Evolutionary conservation across 2,797 vertebrate genomes (phyloP), one percentile per base, ranked within the genome.

Genomic region (Anabas testudineus): DNA sequence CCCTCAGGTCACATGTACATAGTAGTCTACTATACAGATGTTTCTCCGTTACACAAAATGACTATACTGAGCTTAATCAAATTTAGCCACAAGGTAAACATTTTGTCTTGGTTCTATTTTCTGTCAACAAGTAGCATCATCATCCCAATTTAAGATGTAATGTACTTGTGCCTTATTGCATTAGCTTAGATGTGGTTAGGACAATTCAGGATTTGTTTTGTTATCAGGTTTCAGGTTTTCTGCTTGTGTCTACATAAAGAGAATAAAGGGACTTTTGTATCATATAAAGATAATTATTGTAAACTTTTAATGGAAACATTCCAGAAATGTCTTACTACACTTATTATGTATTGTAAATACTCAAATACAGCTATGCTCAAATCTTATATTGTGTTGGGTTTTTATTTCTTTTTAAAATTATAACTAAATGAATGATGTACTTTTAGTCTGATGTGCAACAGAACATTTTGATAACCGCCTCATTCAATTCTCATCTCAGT

Each of bases 131-230:
- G 69, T 58, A 58, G 43, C 58, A 59, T 26, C 28, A 64, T 48
- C 48, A 15, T 49, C 41, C 8, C 21, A 65, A 1, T 28, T 55
- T 46, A 47, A 54, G 34, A 57, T 58, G 15, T 41, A 48, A 56
- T 71, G 62, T 54, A 74, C 70, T 76, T 80, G 77, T 90, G 87
- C 89, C 87, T 90, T 90, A 81, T 66, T 52, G 21, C 21, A 55
- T 36, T 24, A 52, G 4, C 32, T 60, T 42, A 34, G 75, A 69
- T 1, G 10, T 39, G 37, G 49, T 67, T 26, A 36, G n/a, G 10
- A 76, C 55, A 48, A 21, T 71, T 71, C 19, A 63, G 52, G 36
- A 64, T 34, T 72, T 1, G 0, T 59, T 65, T 41, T 1, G 36
- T 65, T 13, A 58, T 19, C 10, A 6, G 13, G 13, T 37, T 61